Conservation (phyloP, 2,113 vertebrate genomes). For the Stomatorhinus ivindoensis region DNA sequence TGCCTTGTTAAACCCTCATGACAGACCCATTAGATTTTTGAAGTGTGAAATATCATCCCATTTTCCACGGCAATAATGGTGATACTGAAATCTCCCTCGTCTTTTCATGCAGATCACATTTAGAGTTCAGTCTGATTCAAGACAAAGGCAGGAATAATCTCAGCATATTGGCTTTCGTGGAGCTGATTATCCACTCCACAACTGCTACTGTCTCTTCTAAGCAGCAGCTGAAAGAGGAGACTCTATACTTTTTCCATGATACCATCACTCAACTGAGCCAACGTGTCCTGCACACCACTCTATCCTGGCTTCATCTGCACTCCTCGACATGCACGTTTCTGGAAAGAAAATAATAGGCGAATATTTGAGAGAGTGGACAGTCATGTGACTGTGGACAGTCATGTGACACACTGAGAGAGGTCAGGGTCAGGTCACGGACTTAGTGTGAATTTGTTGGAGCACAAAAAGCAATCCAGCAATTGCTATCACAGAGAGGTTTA, state of each 20-base stretch:
- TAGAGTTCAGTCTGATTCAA: not conserved
- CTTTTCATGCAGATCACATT: constrained; percentile 9
- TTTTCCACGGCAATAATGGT: not conserved
- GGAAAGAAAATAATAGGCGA: not conserved
- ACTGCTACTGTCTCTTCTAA: not conserved
- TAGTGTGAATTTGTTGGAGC: not conserved
- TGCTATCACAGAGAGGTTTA: not conserved
- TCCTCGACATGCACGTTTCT: not conserved
- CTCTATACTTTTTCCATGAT: not conserved
- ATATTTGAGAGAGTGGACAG: not conserved
- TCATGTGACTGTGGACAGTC: not conserved
- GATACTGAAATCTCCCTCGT: not conserved
- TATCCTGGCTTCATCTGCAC: not conserved
- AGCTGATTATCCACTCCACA: not conserved
- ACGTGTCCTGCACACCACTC: not conserved
- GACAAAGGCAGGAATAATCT: constrained; percentile 10
- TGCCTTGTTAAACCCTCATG: not conserved
- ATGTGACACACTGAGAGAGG: not conserved
- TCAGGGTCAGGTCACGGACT: not conserved
- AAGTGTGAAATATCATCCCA: constrained; percentile 1
- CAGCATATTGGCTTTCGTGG: constrained; percentile 9
- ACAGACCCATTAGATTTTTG: not conserved
- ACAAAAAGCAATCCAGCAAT: not conserved
- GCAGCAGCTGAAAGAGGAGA: not conserved
- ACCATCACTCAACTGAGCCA: not conserved